Conservation (phyloP, 2,797 vertebrate species). For the Crenichthys baileyi region DNA sequence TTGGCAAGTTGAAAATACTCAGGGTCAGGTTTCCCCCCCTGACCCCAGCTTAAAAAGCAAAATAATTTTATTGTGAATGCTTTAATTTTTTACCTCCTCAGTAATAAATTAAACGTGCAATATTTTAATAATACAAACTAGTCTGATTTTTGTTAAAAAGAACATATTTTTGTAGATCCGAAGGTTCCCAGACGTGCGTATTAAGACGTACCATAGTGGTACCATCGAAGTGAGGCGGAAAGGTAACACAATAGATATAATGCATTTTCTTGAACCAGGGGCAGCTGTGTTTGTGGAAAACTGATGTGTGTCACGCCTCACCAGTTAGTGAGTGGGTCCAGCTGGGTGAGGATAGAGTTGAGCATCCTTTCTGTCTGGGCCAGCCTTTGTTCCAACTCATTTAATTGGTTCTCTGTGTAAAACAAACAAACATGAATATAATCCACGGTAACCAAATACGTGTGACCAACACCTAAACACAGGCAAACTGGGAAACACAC, state of each 20-base stretch:
- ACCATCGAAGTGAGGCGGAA: not conserved
- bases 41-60: no score
- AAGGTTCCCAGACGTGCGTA: no score
- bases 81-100: no score
- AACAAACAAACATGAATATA: not conserved
- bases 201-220: no score
- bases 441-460: constrained; percentile 20
- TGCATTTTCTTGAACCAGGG: not conserved
- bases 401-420: constrained; percentile 86
- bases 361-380: constrained; percentile 92
- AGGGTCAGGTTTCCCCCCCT: no score
- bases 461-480: not conserved
- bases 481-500: constrained; percentile 65
- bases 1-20: no score
- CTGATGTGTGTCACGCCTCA: constrained; percentile 57
- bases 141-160: not conserved
- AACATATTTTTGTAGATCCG: not conserved
- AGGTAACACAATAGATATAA: not conserved
- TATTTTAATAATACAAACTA: not conserved
- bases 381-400: constrained; percentile 88
- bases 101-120: no score
- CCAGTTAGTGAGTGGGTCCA: constrained; percentile 93
- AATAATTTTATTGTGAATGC: no score
- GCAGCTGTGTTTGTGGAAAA: not conserved
- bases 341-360: constrained; percentile 89